phyloP scores from a whole-genome alignment of 2,888 invertebrate species.

The Eupithecia subfuscata region DNA sequence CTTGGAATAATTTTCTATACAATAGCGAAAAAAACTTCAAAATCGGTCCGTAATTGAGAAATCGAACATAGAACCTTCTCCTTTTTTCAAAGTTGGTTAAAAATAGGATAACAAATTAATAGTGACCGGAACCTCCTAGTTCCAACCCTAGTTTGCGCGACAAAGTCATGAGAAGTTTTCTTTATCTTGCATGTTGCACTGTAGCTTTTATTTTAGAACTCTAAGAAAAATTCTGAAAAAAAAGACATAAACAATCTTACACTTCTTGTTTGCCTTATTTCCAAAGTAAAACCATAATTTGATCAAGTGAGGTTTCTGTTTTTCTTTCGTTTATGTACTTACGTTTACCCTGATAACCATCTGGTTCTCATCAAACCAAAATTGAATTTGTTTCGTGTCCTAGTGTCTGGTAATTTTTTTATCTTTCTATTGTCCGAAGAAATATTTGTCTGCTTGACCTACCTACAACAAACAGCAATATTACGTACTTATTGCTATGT shows the following conservation, averaged over 20 bases:
- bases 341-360: neutral
- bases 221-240: neutral
- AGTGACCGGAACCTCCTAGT: too few relatives aligned
- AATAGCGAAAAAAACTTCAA: too few relatives aligned
- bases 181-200: neutral
- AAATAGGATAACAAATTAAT: too few relatives aligned
- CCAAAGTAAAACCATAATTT: neutral
- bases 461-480: constrained; percentile 2
- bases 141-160: too few relatives aligned
- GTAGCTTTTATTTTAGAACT: neutral
- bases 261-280: neutral
- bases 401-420: neutral
- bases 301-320: neutral
- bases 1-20: too few relatives aligned
- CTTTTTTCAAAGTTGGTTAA: too few relatives aligned
- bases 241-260: neutral
- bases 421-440: neutral
- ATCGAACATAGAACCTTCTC: too few relatives aligned
- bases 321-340: neutral
- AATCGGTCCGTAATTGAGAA: too few relatives aligned
- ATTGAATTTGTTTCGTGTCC: neutral
- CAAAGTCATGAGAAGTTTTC: too few relatives aligned
- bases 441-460: neutral
- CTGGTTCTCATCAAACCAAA: neutral
- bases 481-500: constrained; percentile 19